Base-by-base conservation (phyloP, 2,888 invertebrate genomes). In the Bhutanitis thaidina region DNA sequence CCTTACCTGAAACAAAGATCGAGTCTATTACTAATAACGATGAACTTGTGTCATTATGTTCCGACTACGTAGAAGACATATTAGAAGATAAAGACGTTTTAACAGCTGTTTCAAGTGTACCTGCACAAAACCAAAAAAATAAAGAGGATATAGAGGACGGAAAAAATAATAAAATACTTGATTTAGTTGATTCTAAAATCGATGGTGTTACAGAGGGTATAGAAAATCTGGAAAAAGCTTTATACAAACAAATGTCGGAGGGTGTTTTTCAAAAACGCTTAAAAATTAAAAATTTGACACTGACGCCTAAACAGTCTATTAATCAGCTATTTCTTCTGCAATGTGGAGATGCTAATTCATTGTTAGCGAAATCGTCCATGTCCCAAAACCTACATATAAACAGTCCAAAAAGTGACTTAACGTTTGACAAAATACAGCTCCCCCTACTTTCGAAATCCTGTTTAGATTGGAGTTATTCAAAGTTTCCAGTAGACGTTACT, bases 281-380 rank as follows among this genome's bases (percentile, higher is more conserved):
- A 53, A 72, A 74, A 54, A 64, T 79, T 0, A 78, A 80, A 60
- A 79, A 80, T 40, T 61, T 80, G 36, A 79, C 76, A 0, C 63
- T 83, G 44, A 75, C 80, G 3, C 80, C 85, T 1, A 80, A 81
- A 56, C 73, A 73, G 48, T 82, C 85, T 5, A 54, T 66, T 56
- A 76, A 77, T 43, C 71, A 74, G 53, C 54, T 74, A 20, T 63
- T 80, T 29, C 57, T 80, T 14, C 56, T 81, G 30, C 80, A 82
- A 40, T 77, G 83, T 2, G 81, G 84, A 15, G 85, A 86, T 56
- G 62, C 71, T 13, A 66, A 66, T 27, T 75, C 84, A 1, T 15
- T 81, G 5, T 55, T 81, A 12, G 54, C 79, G 1, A 71, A 79
- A 50, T 68, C 78, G 1, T 63, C 69, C 14, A 40, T 72, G 9